Evolutionary conservation across 2,888 invertebrate genomes (phyloP).

Genomic region (Elysia crispata): DNA sequence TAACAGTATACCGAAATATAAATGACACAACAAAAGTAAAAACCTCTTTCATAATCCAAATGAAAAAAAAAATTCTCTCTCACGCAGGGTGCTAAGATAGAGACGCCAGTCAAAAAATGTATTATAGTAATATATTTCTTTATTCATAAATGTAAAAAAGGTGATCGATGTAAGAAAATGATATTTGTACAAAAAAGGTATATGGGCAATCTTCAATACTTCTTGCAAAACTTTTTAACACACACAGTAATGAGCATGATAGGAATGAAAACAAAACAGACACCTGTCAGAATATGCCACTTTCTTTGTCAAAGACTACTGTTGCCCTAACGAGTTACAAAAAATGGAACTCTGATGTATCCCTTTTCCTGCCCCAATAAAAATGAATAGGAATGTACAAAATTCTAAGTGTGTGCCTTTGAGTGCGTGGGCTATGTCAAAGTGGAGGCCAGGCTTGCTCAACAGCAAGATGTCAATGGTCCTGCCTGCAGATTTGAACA

Average conservation of each 20-base stretch:
- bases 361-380: slow-evolving; percentile 1
- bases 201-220: slow-evolving; percentile 19
- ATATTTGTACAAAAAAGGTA: not conserved
- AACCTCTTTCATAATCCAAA: too few relatives aligned
- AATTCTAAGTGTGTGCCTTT: slow-evolving; percentile 51
- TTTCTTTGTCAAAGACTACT: slow-evolving; percentile 48
- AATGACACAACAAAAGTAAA: not conserved
- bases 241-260: slow-evolving; percentile 38
- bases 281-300: too few relatives aligned
- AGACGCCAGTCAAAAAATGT: slow-evolving; percentile 38
- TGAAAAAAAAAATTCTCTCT: too few relatives aligned
- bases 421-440: slow-evolving; percentile 63
- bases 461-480: too few relatives aligned
- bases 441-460: slow-evolving; percentile 61
- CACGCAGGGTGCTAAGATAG: slow-evolving; percentile 37
- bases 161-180: slow-evolving; percentile 10
- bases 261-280: not conserved
- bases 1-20: not conserved
- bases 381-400: slow-evolving; percentile 49
- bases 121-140: not conserved
- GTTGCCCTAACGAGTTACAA: not conserved
- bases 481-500: too few relatives aligned
- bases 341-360: slow-evolving; percentile 49
- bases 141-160: slow-evolving; percentile 41
- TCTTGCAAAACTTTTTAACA: slow-evolving; percentile 10